Evolutionary conservation across 2,888 invertebrate species (phyloP), one percentile per base, ranked within the genome.

Genomic region (Hesperia comma): DNA sequence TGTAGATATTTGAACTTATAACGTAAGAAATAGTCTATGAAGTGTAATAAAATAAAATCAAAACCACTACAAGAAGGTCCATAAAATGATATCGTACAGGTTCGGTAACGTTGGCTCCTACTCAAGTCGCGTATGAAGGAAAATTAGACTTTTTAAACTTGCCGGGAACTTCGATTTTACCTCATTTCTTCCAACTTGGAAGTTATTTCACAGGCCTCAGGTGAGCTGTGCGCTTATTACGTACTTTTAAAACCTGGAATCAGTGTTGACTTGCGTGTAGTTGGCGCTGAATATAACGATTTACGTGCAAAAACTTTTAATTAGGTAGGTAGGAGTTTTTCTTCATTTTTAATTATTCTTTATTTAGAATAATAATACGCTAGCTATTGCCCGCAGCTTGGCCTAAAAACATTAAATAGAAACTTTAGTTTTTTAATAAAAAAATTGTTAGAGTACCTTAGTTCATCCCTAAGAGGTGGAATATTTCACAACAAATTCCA

Each of bases 111-210:
- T 74, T 74, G 80, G 81, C 84, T 83, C 78, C 76, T 83, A 87
- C 87, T 84, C 89, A 75, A 84, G 89, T 88, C 90, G 88, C 87
- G 89, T 89, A 88, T 90, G 88, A 84, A 87, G 84, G 88, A 86
- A 88, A 90, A 91, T 90, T 90, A 89, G 88, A 90, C 88, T 90
- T 90, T 89, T 89, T 88, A 88, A 91, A 90, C 84, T 88, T 86
- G 76, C 80, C 75, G 78, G 75, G 79, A 90, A 90, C 87, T 89
- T 90, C 88, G 88, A 89, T 88, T 88, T 87, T 86, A 83, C 87
- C 87, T 87, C 86, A 86, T 87, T 87, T 81, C 83, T 80, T 68
- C 77, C 75, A 77, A 80, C 79, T 82, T 78, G 72, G 72, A 75
- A 81, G 80, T 80, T 79, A 78, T 79, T 82, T 76, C 74, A 70